Evolutionary conservation across 2,113 vertebrate genomes (phyloP).

Genomic region (Columba janthina): DNA sequence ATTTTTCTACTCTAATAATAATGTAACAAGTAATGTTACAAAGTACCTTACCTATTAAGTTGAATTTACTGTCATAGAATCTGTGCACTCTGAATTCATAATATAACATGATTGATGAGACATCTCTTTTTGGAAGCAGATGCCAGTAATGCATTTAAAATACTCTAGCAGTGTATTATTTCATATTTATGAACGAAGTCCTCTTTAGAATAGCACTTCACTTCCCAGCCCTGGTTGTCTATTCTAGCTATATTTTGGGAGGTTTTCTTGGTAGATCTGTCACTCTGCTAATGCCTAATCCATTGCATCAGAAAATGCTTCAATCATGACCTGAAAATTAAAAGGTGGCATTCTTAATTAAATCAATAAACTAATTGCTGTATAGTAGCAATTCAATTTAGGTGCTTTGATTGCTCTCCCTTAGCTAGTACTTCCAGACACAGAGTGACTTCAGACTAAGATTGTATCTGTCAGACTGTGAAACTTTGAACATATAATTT

Average conservation of each 20-base stretch:
- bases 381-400: constrained; percentile 95
- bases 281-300: constrained; percentile 76
- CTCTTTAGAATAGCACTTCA: constrained; percentile 30
- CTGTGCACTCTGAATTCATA: constrained; percentile 51
- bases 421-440: constrained; percentile 86
- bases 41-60: constrained; percentile 51
- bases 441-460: constrained; percentile 82
- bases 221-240: neutral
- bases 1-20: constrained; percentile 54
- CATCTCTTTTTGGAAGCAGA: constrained; percentile 56
- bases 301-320: constrained; percentile 82
- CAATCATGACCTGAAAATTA: constrained; percentile 91
- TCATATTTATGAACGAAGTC: constrained; percentile 41
- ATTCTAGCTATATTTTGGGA: constrained; percentile 58
- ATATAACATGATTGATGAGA: constrained; percentile 61
- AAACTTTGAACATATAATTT: constrained; percentile 92
- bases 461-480: constrained; percentile 88
- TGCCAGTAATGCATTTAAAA: constrained; percentile 57
- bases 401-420: constrained; percentile 86
- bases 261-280: constrained; percentile 59
- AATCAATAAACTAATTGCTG: constrained; percentile 99
- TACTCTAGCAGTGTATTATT: constrained; percentile 40
- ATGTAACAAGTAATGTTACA: constrained; percentile 20
- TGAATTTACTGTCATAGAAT: constrained; percentile 54
- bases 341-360: constrained; percentile 95